These are phyloP conservation scores for Drosophila yooni DNA, from an alignment of 2,888 invertebrate species.

Conservation along the genomic window DNA sequence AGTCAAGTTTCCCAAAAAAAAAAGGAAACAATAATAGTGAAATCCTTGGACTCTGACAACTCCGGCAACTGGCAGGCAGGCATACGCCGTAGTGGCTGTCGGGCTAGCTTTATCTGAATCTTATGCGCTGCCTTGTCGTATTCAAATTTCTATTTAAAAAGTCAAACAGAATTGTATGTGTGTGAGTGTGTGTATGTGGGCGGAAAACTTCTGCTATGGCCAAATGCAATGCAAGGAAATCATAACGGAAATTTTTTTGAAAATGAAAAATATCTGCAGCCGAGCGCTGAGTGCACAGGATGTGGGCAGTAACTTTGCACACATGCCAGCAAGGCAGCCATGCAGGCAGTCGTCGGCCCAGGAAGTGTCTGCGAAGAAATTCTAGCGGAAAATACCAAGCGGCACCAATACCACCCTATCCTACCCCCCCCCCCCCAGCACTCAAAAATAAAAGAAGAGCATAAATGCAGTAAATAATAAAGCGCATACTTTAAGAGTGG, in stretches of 20 bases:
- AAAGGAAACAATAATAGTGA: conserved; percentile 38
- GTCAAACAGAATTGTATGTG: conserved; percentile 33
- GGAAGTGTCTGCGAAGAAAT: conserved; percentile 67
- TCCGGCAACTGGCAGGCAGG: conserved; percentile 39
- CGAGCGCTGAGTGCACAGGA: conserved; percentile 58
- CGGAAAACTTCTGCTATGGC: conserved; percentile 46
- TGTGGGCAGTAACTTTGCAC: conserved; percentile 71
- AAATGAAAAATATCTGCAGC: conserved; percentile 69
- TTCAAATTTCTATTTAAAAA: conserved; percentile 72
- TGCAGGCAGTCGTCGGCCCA: conserved; percentile 46
- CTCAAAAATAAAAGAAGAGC: conserved; percentile 2
- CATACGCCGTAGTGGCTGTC: conserved; percentile 17
- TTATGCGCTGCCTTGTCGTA: conserved; percentile 70
- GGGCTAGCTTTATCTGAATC: conserved; percentile 71
- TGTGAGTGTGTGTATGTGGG: conserved; percentile 28
- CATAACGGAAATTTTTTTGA: conserved; percentile 78
- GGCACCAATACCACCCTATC: neutral
- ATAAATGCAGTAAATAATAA: conserved; percentile 62
- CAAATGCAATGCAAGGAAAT: conserved; percentile 71
- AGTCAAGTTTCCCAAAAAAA: conserved; percentile 46
- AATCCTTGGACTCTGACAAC: conserved; percentile 48
- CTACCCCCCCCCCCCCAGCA: neutral
- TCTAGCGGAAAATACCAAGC: conserved; percentile 51
- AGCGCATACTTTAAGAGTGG: conserved; percentile 50
- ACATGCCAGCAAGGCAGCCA: conserved; percentile 63